These are phyloP conservation scores for Triplophysa tibetana DNA, from an alignment of 2,113 vertebrate genomes.

Conservation along the genomic window DNA sequence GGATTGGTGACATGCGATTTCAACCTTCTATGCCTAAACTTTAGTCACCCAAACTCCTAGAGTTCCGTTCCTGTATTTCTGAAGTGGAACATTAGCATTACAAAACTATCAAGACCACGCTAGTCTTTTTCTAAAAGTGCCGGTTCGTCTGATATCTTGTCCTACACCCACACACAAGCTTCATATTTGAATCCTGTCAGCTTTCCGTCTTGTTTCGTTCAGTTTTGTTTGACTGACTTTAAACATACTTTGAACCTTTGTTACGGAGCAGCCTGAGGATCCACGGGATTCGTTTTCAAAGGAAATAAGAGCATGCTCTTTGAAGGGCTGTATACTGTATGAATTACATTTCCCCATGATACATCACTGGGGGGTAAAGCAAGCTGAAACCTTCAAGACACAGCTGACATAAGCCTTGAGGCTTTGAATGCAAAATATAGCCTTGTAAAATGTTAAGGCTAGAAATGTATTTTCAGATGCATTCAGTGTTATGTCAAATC, in stretches of 20 bases:
- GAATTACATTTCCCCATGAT: conserved; percentile 15
- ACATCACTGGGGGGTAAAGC: neutral
- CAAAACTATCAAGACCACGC: conserved; percentile 3
- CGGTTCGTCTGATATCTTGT: conserved; percentile 33
- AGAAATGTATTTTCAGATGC: neutral
- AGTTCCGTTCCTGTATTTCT: neutral
- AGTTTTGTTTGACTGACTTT: conserved; percentile 1
- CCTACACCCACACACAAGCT: conserved; percentile 40
- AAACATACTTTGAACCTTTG: conserved; percentile 26
- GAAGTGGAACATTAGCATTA: conserved; percentile 7
- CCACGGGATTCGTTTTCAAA: conserved; percentile 3
- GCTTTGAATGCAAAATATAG: neutral
- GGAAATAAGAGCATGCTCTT: conserved; percentile 31
- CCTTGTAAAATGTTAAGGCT: neutral
- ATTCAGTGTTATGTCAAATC: neutral
- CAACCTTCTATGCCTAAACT: neutral
- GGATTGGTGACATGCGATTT: neutral
- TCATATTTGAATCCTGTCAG: conserved; percentile 29
- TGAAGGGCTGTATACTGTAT: conserved; percentile 18
- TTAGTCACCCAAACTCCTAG: neutral
- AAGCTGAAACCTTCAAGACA: neutral
- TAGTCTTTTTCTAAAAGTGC: conserved; percentile 3
- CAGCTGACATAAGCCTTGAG: neutral
- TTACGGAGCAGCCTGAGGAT: conserved; percentile 20
- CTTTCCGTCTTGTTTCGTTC: conserved; percentile 11